Percentiles rank a stretch among this genome's conserved stretches.
These are phyloP conservation scores for Dryobotodes eremita DNA, from an alignment of 2,888 invertebrate species.

Conservation along the genomic window DNA sequence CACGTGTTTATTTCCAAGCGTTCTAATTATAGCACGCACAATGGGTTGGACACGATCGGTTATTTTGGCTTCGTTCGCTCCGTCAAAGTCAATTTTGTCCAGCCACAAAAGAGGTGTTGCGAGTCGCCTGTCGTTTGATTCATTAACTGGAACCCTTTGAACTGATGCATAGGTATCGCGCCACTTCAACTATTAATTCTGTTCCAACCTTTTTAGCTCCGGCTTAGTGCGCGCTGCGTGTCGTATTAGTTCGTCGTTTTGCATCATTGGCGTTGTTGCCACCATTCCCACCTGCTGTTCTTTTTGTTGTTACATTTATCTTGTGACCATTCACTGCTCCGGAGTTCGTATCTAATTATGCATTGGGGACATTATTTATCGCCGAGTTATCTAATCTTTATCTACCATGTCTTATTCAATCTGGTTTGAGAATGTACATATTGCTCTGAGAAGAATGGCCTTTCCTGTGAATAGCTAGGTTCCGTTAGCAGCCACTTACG, in stretches of 20 bases:
- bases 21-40: slow-evolving; percentile 89
- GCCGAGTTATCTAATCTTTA: slow-evolving; percentile 47
- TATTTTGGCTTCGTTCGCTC: slow-evolving; percentile 87
- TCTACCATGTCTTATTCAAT: slow-evolving; percentile 32
- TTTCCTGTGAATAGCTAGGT: slow-evolving; percentile 54
- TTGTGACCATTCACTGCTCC: slow-evolving; percentile 70
- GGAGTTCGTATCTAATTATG: slow-evolving; percentile 59
- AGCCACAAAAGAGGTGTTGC: slow-evolving; percentile 88
- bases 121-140: slow-evolving; percentile 88
- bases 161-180: slow-evolving; percentile 84
- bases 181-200: slow-evolving; percentile 80
- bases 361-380: slow-evolving; percentile 48
- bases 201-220: slow-evolving; percentile 75
- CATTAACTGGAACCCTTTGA: slow-evolving; percentile 88
- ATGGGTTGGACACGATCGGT: slow-evolving; percentile 90
- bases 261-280: slow-evolving; percentile 74
- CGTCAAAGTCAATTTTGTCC: slow-evolving; percentile 89
- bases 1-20: slow-evolving; percentile 90
- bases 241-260: slow-evolving; percentile 70
- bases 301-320: slow-evolving; percentile 71
- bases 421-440: slow-evolving; percentile 16
- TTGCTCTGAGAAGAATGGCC: slow-evolving; percentile 34
- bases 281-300: slow-evolving; percentile 67
- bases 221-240: slow-evolving; percentile 63
- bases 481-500: slow-evolving; percentile 61